Conservation (phyloP, 2,888 invertebrate species). For the Eudemis profundana region DNA sequence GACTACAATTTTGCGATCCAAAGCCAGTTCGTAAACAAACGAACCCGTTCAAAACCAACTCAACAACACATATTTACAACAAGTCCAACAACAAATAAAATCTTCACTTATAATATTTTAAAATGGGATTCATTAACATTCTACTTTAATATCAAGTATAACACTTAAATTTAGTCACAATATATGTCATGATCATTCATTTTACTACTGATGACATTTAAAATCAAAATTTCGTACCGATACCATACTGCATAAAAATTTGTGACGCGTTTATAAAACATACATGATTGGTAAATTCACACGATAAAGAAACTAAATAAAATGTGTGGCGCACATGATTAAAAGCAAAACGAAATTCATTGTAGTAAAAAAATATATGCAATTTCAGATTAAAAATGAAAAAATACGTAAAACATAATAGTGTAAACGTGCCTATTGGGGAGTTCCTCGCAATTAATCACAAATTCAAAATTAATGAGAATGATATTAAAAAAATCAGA, state of each 20-base stretch:
- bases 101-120: conserved; percentile 62
- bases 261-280: conserved; percentile 38
- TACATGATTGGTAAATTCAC: conserved; percentile 40
- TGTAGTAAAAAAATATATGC: conserved; percentile 38
- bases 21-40: conserved; percentile 10
- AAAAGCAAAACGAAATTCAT: conserved; percentile 45
- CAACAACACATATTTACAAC: conserved; percentile 61
- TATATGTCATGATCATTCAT: conserved; percentile 65
- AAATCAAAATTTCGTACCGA: conserved; percentile 30
- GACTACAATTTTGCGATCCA: conserved; percentile 24
- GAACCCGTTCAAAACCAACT: conserved; percentile 48
- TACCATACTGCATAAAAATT: conserved; percentile 33
- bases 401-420: conserved; percentile 19
- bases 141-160: conserved; percentile 47
- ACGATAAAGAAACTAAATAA: conserved; percentile 44
- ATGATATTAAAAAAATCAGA: neutral
- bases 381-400: conserved; percentile 25
- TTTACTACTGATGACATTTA: conserved; percentile 35
- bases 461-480: conserved; percentile 3
- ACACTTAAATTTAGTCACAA: conserved; percentile 60
- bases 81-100: conserved; percentile 70
- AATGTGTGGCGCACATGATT: conserved; percentile 47
- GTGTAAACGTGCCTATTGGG: neutral
- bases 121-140: conserved; percentile 48
- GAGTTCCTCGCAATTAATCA: neutral